phyloP scores from a whole-genome alignment of 2,113 vertebrate genomes.

The Struthio camelus region DNA sequence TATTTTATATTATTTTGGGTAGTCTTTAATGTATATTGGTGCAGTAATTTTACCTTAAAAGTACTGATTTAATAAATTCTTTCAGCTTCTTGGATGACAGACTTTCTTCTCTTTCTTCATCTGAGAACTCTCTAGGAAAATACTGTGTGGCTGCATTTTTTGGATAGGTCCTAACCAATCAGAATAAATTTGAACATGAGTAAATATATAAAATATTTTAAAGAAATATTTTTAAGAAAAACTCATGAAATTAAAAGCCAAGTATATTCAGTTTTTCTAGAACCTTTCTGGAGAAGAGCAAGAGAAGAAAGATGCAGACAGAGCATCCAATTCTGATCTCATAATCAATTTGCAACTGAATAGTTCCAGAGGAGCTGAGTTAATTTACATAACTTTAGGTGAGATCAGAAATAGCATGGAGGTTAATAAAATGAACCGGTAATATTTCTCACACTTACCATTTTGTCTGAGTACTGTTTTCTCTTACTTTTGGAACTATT shows the following conservation, averaged over 20 bases:
- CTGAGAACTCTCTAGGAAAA: conserved; percentile 76
- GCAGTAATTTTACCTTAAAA: conserved; percentile 75
- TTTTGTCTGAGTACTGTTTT: conserved; percentile 82
- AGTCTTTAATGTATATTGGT: neutral
- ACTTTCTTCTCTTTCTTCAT: conserved; percentile 74
- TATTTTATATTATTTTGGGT: neutral
- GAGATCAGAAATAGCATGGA: neutral
- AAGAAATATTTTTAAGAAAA: neutral
- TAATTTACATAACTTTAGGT: neutral
- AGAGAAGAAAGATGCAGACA: neutral
- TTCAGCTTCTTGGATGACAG: conserved; percentile 75
- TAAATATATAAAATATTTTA: neutral
- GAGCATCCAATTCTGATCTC: neutral
- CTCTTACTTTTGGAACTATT: conserved; percentile 69
- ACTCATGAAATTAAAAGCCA: neutral
- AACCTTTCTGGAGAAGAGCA: neutral
- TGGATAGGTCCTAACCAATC: conserved; percentile 77
- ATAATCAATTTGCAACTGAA: neutral
- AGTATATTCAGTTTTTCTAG: neutral
- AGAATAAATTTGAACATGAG: conserved; percentile 7
- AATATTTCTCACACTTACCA: conserved; percentile 75
- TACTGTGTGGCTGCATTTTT: conserved; percentile 85
- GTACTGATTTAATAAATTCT: conserved; percentile 76
- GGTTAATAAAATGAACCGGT: neutral
- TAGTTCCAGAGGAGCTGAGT: neutral